Evolutionary conservation across 2,888 invertebrate species (phyloP), one percentile per base, ranked within the genome.

Genomic region (Orthosia gracilis): DNA sequence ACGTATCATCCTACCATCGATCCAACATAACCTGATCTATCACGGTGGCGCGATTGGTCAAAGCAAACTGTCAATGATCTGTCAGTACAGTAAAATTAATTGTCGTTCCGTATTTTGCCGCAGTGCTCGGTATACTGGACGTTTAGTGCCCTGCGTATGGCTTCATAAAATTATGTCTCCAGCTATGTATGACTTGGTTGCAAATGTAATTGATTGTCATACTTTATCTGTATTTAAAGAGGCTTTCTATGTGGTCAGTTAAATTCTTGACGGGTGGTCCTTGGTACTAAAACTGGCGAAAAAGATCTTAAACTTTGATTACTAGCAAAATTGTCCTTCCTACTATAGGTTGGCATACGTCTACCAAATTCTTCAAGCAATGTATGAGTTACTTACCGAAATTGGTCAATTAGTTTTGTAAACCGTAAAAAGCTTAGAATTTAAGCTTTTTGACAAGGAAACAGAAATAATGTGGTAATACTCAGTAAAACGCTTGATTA

Each of bases 91-190:
- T 76, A 45, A 26, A 49, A n/a, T 45, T 12, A 18, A 21, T 50
- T 23, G 9, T 62, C 63, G 57, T 69, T 26, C 18, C 21, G 9
- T 40, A 13, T 40, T 49, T 26, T 3, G 21, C 47, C 62, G 17
- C 9, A 31, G 52, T 23, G 17, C 62, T 62, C 26, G 9, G 5
- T 69, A 12, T 13, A 21, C 4, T 67, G 54, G 58, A 15, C 55
- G 9, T n/a, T 55, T 66, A 17, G 26, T 31, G 47, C 9, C 13
- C 23, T 18, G 5, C 55, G 67, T 84, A 81, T 50, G 85, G 78
- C 85, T 82, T 85, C 85, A 26, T 66, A 63, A 52, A 71, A 26
- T 66, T 52, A 76, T 82, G 83, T 82, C 68, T 57, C 58, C 31
- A 65, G 23, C 61, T 7, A 66, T 65, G 61, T 64, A 71, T 71